Base-by-base conservation (phyloP, 2,888 invertebrate genomes). In the Oscheius sp. region DNA sequence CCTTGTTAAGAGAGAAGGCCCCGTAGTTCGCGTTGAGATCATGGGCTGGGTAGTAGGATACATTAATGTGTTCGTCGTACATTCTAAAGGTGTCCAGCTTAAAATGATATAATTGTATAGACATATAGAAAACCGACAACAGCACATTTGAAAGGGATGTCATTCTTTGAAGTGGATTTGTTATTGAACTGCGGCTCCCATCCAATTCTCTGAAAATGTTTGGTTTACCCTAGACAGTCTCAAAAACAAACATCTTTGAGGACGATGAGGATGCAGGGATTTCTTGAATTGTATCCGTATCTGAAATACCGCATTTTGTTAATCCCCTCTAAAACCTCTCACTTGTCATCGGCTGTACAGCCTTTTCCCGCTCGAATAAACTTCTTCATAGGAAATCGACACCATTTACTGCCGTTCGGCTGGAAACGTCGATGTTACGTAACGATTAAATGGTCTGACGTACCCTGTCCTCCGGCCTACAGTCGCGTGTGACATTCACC, bases 341-440 rank as follows among this genome's bases (percentile, higher is more conserved):
- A 68, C 68, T 55, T 53, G 35, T 68, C 68, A 35, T 68, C 68
- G 1, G n/a, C 33, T 9, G 68, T 53, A 33, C 68, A 68, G 10
- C 68, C 68, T 10, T 68, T 68, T 13, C 68, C 68, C 2, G 68
- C 68, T 35, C 68, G 53, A 32, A 68, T 68, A 42, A 68, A 68
- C n/a, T 37, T 68, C n/a, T 53, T 68, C 11, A 29, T 53, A 2
- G 68, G 55, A 35, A 68, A 68, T n/a, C 68, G 68, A 55, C 68
- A 68, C 68, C 68, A 68, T 29, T n/a, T 42, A 32, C 35, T 29
- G 2, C 37, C 55, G 13, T 53, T 33, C 1, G 63, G 63, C 63
- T 63, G 63, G 32, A 63, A 47, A 63, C 21, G 58, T 53, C n/a
- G n/a, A 1, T 53, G 53, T 9, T 4, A 21, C 21, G 21, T 21